These are phyloP conservation scores for Phalanger gymnotis DNA, from an alignment of 2,797 vertebrate genomes.

Conservation along the genomic window DNA sequence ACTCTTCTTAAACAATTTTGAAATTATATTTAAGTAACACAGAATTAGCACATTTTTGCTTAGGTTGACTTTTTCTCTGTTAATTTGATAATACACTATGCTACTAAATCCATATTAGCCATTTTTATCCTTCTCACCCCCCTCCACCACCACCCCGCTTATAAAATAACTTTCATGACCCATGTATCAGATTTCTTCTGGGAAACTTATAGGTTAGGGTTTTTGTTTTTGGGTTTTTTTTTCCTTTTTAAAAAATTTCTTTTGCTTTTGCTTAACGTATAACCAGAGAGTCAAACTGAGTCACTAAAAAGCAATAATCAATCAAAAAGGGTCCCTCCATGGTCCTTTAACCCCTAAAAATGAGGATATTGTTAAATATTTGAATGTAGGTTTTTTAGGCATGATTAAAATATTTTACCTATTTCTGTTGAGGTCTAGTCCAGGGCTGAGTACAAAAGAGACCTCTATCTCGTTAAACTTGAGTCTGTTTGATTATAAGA, in stretches of 20 bases:
- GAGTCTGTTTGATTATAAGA: not conserved
- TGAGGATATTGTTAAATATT: not conserved
- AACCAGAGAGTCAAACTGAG: not conserved
- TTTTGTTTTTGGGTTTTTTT: not conserved
- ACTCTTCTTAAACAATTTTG: not conserved
- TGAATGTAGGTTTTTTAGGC: not conserved
- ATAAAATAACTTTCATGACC: not conserved
- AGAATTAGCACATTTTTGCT: slow-evolving; percentile 24
- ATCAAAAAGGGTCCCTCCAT: not conserved
- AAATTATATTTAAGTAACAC: slow-evolving; percentile 2
- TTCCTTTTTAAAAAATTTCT: not conserved
- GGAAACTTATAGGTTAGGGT: not conserved
- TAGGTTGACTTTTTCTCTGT: not conserved
- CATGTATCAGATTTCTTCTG: not conserved
- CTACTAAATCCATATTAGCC: not conserved
- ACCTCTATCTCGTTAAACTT: not conserved
- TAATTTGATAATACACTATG: not conserved
- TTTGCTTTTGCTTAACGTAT: not conserved
- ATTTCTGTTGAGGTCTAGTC: not conserved
- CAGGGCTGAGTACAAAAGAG: not conserved
- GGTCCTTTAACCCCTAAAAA: not conserved
- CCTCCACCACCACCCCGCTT: not conserved
- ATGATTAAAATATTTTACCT: not conserved
- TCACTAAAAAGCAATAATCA: not conserved
- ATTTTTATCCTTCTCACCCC: not conserved